phyloP scores from a whole-genome alignment of 2,113 vertebrate genomes.

The Spea bombifrons region DNA sequence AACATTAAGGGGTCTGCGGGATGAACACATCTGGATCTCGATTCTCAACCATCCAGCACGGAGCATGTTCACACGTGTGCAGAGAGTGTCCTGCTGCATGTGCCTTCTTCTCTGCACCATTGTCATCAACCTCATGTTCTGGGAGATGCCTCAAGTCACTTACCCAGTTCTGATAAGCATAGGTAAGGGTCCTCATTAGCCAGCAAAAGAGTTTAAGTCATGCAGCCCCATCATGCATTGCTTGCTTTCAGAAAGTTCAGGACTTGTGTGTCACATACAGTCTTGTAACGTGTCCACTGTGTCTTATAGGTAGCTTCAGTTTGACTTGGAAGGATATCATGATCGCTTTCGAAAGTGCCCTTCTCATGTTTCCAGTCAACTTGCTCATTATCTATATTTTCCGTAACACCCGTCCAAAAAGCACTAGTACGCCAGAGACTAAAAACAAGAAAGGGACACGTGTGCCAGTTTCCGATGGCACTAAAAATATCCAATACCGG shows the following conservation, averaged over 20 bases:
- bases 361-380: constrained; percentile 55
- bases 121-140: constrained; percentile 58
- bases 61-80: constrained; percentile 53
- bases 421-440: background rate
- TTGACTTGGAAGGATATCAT: constrained; percentile 56
- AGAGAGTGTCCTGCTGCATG: constrained; percentile 57
- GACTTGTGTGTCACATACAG: background rate
- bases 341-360: constrained; percentile 53
- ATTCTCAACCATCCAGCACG: constrained; percentile 51
- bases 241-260: no score
- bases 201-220: background rate
- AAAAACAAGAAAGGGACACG: constrained; percentile 7
- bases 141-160: constrained; percentile 46
- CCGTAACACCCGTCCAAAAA: constrained; percentile 56
- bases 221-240: background rate
- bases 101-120: constrained; percentile 56
- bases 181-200: constrained; percentile 53
- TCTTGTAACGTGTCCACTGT: background rate
- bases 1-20: constrained; percentile 70
- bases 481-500: background rate
- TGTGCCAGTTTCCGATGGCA: background rate
- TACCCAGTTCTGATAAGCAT: constrained; percentile 60
- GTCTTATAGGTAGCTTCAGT: constrained; percentile 28
- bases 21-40: constrained; percentile 63
- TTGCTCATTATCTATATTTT: constrained; percentile 53